Evolutionary conservation across 2,888 invertebrate genomes (phyloP).

Genomic region (Nemurella pictetii): DNA sequence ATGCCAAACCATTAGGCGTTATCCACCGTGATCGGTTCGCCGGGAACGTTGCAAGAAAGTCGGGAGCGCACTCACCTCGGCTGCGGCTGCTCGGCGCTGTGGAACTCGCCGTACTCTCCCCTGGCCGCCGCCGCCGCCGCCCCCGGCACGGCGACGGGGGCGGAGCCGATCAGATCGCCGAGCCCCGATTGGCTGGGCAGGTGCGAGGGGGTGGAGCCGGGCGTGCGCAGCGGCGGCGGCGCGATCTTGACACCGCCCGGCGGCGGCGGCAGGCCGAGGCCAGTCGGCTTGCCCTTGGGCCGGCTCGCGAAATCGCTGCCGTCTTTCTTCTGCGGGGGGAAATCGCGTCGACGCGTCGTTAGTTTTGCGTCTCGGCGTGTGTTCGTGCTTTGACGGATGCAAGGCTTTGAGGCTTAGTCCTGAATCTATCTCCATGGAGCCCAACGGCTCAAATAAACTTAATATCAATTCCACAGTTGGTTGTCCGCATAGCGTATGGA

Average conservation of each 20-base stretch:
- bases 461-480: too few species aligned
- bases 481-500: too few species aligned
- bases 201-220: conserved; percentile 51
- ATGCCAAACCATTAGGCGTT: too few species aligned
- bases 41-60: background rate
- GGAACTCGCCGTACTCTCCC: conserved; percentile 79
- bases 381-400: too few species aligned
- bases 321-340: conserved; percentile 77
- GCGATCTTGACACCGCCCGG: conserved; percentile 78
- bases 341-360: too few species aligned
- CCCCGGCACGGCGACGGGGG: conserved; percentile 56
- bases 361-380: too few species aligned
- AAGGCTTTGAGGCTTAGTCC: too few species aligned
- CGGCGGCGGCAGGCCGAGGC: conserved; percentile 75
- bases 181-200: conserved; percentile 39
- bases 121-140: conserved; percentile 54
- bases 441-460: too few species aligned
- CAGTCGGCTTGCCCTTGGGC: conserved; percentile 64
- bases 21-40: background rate
- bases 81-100: conserved; percentile 57
- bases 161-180: conserved; percentile 53
- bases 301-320: conserved; percentile 74
- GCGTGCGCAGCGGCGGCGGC: conserved; percentile 77
- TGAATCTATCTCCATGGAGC: too few species aligned
- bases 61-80: conserved; percentile 33